Evolutionary conservation across 2,113 vertebrate species (phyloP), one percentile per base, ranked within the genome.

Genomic region (Hydrochoerus hydrochaeris): DNA sequence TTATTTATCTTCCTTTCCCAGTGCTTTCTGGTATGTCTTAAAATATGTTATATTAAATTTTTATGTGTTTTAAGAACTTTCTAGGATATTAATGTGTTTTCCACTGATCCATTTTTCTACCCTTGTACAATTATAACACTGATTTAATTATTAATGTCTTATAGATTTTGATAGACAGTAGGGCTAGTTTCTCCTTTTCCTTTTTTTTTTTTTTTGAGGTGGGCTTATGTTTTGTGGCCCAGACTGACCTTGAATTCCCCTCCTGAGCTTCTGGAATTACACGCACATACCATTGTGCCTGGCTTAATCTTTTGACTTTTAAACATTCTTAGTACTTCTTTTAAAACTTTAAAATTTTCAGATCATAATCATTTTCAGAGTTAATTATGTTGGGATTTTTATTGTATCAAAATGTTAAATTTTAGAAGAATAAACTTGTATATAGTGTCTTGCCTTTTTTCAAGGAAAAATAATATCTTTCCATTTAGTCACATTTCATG

Each of bases 21-120:
- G 35, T 49, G 22, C 78, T 95, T 94, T 86, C 41, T 86, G 58
- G 8, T 96, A 52, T 65, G 87, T 96, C 62, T 92, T 77, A 88
- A 94, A 94, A 85, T 63, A 94, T 67, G 54, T 32, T 28, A 35
- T 85, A 14, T 78, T 86, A 90, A 46, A 24, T 62, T 96, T 95
- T 91, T 88, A 80, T 60, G 54, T 41, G 69, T 32, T 49, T 58
- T 85, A 91, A 28, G 30, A 24, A 49, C 62, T 84, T 96, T 35
- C 57, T 57, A 58, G 86, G 20, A 11, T 78, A 58, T 69, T 93
- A 2, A 49, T 94, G 60, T 71, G 49, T 67, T 88, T 91, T 46
- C 5, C 26, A 80, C 10, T 49, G 4, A 69, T 86, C 13, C 83
- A 24, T 75, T 81, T 92, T 3, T 95, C 9, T 85, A 67, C 30